Evolutionary conservation across 2,797 vertebrate species (phyloP).

Genomic region (Microctenopoma lineatum): DNA sequence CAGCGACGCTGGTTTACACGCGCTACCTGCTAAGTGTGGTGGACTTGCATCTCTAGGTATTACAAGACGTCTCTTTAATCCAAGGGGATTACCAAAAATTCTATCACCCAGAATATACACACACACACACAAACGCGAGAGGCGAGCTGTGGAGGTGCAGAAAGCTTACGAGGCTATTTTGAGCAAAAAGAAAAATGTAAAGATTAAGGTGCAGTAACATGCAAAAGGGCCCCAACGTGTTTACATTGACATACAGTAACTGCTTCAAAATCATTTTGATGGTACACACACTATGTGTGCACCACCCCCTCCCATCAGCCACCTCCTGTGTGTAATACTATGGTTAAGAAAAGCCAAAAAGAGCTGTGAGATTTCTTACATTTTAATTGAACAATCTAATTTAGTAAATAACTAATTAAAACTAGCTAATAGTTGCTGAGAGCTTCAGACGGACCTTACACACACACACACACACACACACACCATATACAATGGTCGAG

Average conservation of each 20-base stretch:
- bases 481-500: background rate
- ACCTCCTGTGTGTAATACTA: too few relatives aligned
- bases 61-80: slow-evolving; percentile 71
- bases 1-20: slow-evolving; percentile 67
- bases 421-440: background rate
- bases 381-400: background rate
- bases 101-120: slow-evolving; percentile 60
- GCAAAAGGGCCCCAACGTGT: slow-evolving; percentile 9
- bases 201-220: slow-evolving; percentile 55
- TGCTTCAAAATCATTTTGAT: too few relatives aligned
- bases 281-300: too few relatives aligned
- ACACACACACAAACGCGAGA: slow-evolving; percentile 52
- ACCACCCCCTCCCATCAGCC: too few relatives aligned
- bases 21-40: slow-evolving; percentile 68
- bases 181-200: slow-evolving; percentile 32
- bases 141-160: slow-evolving; percentile 49
- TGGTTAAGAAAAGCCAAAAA: too few relatives aligned
- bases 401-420: background rate
- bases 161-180: slow-evolving; percentile 68
- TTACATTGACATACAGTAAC: too few relatives aligned
- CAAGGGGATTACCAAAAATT: slow-evolving; percentile 73
- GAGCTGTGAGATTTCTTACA: background rate
- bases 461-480: background rate
- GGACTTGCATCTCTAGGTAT: slow-evolving; percentile 71
- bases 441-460: background rate